Base-by-base conservation (phyloP, 1,140 invertebrate species). In the Neodiprion lecontei region DNA sequence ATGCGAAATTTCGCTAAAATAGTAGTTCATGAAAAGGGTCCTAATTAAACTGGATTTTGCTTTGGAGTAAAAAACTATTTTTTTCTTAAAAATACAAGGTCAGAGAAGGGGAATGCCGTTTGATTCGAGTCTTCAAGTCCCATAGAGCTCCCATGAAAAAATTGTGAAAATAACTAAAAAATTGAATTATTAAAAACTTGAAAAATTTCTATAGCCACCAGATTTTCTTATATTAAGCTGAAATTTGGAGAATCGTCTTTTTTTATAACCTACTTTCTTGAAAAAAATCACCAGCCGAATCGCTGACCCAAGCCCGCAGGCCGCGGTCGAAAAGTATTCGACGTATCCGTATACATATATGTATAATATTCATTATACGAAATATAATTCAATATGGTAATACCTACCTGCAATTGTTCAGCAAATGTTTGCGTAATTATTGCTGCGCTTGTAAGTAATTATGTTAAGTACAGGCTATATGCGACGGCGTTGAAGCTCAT, bases 391-490 rank as follows among this genome's bases (percentile, higher is more conserved):
- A 61, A 12, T 14, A 61, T 17, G n/a, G n/a, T 14, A 17, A 61
- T 61, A 12, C 53, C 3, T 61, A 61, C 53, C 5, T 12, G 8
- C n/a, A 61, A 40, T 61, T 9, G n/a, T 61, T 61, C 53, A 17
- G 53, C 53, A 61, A 61, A 61, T 61, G 53, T 4, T 17, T 17
- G 53, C 5, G 53, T 17, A 61, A 61, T 61, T 17, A 61, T 61
- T 61, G 53, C 53, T 12, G 53, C 4, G 28, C 28, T 40, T 40
- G 11, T 61, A 61, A 61, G 53, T 21, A 21, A 21, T 61, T 61
- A 61, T 61, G 53, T 61, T 61, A 61, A 61, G 53, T 61, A 17
- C n/a, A 61, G 53, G 53, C n/a, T 61, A 14, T 61, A 61, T 17
- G 11, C 53, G 53, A 14, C 53, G 53, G 53, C 53, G 53, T 61